Evolutionary conservation across 2,888 invertebrate genomes (phyloP), one percentile per base, ranked within the genome.

Genomic region (Microplitis manilae): DNA sequence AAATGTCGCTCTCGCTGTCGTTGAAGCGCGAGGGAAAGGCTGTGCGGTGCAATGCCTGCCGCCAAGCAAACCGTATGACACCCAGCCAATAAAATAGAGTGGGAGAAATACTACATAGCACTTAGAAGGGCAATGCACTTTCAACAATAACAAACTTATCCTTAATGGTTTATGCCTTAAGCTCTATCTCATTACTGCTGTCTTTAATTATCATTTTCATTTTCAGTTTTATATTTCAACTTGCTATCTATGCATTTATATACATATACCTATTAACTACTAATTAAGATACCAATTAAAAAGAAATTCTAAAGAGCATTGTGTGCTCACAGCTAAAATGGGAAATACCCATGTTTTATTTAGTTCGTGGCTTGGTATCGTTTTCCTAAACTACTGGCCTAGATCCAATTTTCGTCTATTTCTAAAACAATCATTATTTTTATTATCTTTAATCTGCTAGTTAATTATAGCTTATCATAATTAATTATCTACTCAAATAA

Each of bases 101-200:
- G 73, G 71, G 70, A 75, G 69, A 60, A 50, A 75, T 41, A 68
- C 60, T 68, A 71, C 30, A 30, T 30, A 30, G 69, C 40, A 64
- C 38, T 30, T 71, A 71, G 68, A 73, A 83, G 87, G 85, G 83
- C 87, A 88, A 86, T 85, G 87, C 84, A 87, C 87, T 83, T 84
- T 82, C 81, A 83, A 85, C 84, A 85, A 87, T 85, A 87, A 86
- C 84, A 85, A 86, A 74, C 30, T 72, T 64, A 64, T 64, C 64
- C 68, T 68, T 41, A 68, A n/a, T 15, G 17, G 41, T 70, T 8
- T 41, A 20, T 15, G 13, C 8, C 13, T 65, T 4, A 65, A 30
- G 65, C 30, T 65, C 13, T 50, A 50, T 50, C 50, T 50, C 50
- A 50, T 50, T 50, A 50, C 13, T 50, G 8, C 50, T 50, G 8